Evolutionary conservation across 2,888 invertebrate species (phyloP), one percentile per base, ranked within the genome.

Genomic region (Perizoma flavofasciatum): DNA sequence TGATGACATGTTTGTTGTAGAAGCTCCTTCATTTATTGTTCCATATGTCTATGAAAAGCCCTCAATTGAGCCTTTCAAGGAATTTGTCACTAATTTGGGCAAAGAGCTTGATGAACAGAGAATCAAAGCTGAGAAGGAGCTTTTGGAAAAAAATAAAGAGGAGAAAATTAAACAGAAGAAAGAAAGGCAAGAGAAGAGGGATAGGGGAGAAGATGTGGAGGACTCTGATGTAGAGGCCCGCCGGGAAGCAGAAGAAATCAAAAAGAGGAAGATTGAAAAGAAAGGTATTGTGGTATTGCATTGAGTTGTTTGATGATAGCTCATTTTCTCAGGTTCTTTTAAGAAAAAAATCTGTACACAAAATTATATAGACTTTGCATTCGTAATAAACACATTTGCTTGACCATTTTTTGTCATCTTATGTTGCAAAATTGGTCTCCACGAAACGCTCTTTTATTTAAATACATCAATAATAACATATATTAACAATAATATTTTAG

Each of bases 21-120:
- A 98, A 85, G 97, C 97, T 35, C 97, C 98, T 5, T 97, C 97
- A 32, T 97, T 98, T 79, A 97, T 98, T 79, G 97, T 98, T 70
- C 98, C 98, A 49, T 98, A 98, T 82, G 97, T 98, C 32, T 97
- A 97, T 85, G 97, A 98, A 82, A 97, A 97, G 81, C 97, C 97
- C 7, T 97, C 97, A 0, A 83, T 95, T 5, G 95, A 95, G 74
- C 95, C 96, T 59, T 93, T 97, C 65, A 95, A 95, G 79, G 95
- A 96, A 67, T 95, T 95, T 79, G 94, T 96, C 37, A 92, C 92
- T 40, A 92, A 93, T 71, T 87, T 95, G 65, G 94, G 94, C 41
- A 93, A 93, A 66, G 93, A 94, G 74, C 89, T 96, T 46, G 94
- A 94, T 68, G 93, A 94, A 65, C 86, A 93, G 62, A 94, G 92